Base-by-base conservation (phyloP, 2,797 vertebrate species). In the Babyrousa celebensis region DNA sequence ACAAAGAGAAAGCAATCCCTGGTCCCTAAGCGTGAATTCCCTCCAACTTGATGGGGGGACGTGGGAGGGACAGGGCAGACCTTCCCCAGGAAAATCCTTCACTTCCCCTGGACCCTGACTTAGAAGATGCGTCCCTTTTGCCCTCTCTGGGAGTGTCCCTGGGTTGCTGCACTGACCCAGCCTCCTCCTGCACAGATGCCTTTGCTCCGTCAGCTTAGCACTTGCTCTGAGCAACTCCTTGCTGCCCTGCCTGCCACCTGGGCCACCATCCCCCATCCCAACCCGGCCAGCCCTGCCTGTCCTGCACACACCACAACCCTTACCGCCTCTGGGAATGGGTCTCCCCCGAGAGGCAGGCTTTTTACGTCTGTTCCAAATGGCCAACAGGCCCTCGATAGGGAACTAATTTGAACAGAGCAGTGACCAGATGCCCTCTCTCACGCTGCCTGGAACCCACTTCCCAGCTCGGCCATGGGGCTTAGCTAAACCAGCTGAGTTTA, bases 61-160 rank as follows among this genome's bases (percentile, higher is more conserved):
- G 65, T 32, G 3, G 43, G 21, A 18, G 23, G 23, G 43, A 65
- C 25, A 6, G 79, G 74, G n/a, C 21, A 79, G 23, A 36, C 85
- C 68, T 86, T 96, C 56, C 25, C 40, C 70, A 87, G 25, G 74
- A 91, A 91, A 87, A 58, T 56, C 25, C 74, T 94, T 91, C 27
- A 65, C 7, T 95, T 96, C 10, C 20, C 21, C 78, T 65, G 65
- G 29, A 56, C 79, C 48, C 16, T 40, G 54, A 82, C 40, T 78
- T 89, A 85, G 29, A 91, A 77, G 68, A 77, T 88, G 36, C 6
- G 4, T 23, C n/a, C 25, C 27, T 29, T 75, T n/a, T 82, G n/a
- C 20, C 12, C 8, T 3, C 25, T 70, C 60, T 77, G 21, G 56
- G 71, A 52, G 43, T 36, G 6, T 71, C 68, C 56, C 54, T 94